Base-by-base conservation (phyloP, 37 sponge, comb jelly and placozoan genomes). In the Theonella swinhoei region DNA sequence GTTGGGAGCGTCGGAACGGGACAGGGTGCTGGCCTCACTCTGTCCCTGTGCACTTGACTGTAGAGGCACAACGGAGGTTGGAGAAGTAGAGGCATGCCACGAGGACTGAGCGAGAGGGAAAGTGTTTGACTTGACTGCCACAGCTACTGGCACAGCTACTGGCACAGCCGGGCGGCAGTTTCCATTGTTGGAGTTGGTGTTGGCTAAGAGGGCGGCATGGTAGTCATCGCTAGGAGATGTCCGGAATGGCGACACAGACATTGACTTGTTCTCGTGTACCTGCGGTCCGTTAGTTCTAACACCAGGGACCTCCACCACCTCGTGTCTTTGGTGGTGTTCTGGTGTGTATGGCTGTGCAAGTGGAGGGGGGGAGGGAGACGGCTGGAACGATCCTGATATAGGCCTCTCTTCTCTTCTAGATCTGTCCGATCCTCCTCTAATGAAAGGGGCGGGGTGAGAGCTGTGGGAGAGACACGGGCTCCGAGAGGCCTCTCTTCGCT, bases 181-280 rank as follows among this genome's bases (percentile, higher is more conserved):
- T 7, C 39, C 42, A 69, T 69, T 80, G 80, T 68, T 68, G 54
- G n/a, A 42, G 58, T 80, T 80, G 34, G 41, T 68, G 70, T 68
- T 68, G n/a, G 23, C 34, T 30, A 68, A 17, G 33, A 39, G 22
- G 68, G 59, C 33, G 26, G 25, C 4, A 43, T 73, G 33, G 42
- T 2, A 25, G 37, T 47, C 54, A 47, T 47, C 14, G 7, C 54
- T 14, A 14, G 54, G 54, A 14, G 54, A 47, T 14, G 54, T 14
- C 14, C 14, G 54, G 11, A 17, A 14, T 7, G 54, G 54, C n/a
- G n/a, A n/a, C n/a, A n/a, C n/a, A n/a, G n/a, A n/a, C n/a, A n/a
- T n/a, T n/a, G n/a, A n/a, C n/a, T n/a, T n/a, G n/a, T n/a, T n/a
- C n/a, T n/a, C n/a, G n/a, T n/a, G n/a, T n/a, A n/a, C n/a, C n/a